Conservation (phyloP, 2,888 invertebrate genomes). For the Mythimna pallens region DNA sequence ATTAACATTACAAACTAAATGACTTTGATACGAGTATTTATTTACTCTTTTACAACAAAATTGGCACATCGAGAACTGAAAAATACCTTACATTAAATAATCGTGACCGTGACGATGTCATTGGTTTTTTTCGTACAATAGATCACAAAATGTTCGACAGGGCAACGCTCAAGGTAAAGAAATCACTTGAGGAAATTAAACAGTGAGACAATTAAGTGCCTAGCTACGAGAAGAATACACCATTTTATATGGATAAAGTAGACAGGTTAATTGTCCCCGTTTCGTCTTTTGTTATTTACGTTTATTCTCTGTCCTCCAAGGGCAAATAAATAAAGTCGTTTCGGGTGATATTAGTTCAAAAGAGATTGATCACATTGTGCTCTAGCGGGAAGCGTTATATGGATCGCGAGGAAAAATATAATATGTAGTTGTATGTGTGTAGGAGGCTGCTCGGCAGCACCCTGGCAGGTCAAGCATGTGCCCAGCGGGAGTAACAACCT, state of each 20-base stretch:
- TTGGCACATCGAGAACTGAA: background rate
- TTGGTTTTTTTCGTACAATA: conserved; percentile 42
- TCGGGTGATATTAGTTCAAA: conserved; percentile 36
- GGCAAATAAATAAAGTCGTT: conserved; percentile 43
- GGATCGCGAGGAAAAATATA: conserved; percentile 11
- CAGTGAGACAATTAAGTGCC: conserved; percentile 51
- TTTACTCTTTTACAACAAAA: conserved; percentile 7
- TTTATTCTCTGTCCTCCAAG: conserved; percentile 52
- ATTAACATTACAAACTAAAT: conserved; percentile 6
- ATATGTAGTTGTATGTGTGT: background rate
- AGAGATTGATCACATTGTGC: conserved; percentile 28
- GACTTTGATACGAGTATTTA: background rate
- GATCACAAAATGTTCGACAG: conserved; percentile 26
- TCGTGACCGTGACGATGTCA: conserved; percentile 31
- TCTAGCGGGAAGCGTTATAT: conserved; percentile 3
- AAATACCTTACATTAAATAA: conserved; percentile 14
- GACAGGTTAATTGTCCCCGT: conserved; percentile 61
- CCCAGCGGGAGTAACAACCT: conserved; percentile 57
- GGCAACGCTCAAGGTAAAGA: conserved; percentile 55
- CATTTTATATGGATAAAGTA: conserved; percentile 59
- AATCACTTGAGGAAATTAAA: conserved; percentile 61
- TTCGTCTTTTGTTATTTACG: conserved; percentile 60
- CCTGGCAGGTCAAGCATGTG: conserved; percentile 10
- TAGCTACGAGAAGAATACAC: conserved; percentile 34
- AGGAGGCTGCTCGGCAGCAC: background rate